Evolutionary conservation across 2,888 invertebrate species (phyloP).

Genomic region (Troglohyphantes excavatus): DNA sequence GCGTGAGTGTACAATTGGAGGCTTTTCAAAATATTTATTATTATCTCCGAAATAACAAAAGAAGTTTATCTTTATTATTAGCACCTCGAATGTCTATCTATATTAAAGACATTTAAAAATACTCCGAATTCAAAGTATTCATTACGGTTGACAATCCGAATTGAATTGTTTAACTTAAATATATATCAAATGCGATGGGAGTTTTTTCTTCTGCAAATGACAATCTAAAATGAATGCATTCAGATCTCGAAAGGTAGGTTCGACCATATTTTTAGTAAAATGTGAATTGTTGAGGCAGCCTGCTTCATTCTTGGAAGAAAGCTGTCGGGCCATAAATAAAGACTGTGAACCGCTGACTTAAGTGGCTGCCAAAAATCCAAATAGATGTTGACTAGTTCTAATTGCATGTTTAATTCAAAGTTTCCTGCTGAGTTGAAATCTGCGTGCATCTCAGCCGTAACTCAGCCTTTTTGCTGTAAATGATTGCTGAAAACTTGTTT

Average conservation of each 20-base stretch:
- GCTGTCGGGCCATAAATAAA: not conserved
- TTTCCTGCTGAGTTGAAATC: constrained; percentile 24
- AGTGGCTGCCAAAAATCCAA: constrained; percentile 17
- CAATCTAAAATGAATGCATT: not conserved
- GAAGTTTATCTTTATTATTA: too few relatives aligned
- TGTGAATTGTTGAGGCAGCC: not conserved
- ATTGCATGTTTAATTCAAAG: constrained; percentile 66
- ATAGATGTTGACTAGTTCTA: constrained; percentile 59
- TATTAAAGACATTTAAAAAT: too few relatives aligned
- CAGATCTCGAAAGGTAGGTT: not conserved
- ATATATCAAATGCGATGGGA: too few relatives aligned
- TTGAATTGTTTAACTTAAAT: too few relatives aligned
- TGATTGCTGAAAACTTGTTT: constrained; percentile 48
- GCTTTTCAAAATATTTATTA: too few relatives aligned
- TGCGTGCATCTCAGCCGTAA: constrained; percentile 27
- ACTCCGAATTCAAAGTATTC: too few relatives aligned
- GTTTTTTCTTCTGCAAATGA: not conserved
- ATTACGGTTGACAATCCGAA: too few relatives aligned
- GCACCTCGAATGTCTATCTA: too few relatives aligned
- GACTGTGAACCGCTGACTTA: constrained; percentile 6
- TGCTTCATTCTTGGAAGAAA: not conserved
- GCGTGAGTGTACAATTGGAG: too few relatives aligned
- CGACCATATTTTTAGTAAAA: not conserved
- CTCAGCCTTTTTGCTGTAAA: not conserved
- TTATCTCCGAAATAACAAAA: too few relatives aligned